phyloP scores from a whole-genome alignment of 2,113 vertebrate species.

The Haemorhous mexicanus region DNA sequence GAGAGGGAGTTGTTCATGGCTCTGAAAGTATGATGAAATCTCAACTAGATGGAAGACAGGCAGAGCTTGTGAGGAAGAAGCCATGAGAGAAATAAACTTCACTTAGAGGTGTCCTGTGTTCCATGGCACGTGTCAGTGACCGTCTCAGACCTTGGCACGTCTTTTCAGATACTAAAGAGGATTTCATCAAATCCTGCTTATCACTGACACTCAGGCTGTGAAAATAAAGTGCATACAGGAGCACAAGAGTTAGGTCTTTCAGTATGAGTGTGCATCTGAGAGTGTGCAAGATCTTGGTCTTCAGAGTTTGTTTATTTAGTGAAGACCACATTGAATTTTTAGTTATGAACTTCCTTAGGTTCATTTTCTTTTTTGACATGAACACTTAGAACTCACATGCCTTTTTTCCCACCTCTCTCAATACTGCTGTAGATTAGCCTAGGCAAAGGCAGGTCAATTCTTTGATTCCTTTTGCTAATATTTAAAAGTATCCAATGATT shows the following conservation, averaged over 20 bases:
- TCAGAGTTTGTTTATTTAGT: neutral
- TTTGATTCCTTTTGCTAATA: neutral
- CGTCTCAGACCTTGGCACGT: neutral
- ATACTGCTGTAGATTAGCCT: neutral
- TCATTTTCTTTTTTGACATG: neutral
- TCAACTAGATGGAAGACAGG: neutral
- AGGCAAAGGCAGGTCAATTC: neutral
- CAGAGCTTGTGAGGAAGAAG: neutral
- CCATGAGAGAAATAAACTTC: neutral
- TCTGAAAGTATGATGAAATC: neutral
- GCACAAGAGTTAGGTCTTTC: neutral
- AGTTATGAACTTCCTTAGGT: neutral
- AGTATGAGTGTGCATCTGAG: neutral
- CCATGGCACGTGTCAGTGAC: neutral
- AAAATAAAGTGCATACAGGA: neutral
- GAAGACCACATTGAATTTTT: neutral
- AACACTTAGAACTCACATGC: neutral
- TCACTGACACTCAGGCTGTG: neutral
- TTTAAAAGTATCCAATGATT: neutral
- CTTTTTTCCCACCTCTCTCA: neutral
- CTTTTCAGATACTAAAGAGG: neutral
- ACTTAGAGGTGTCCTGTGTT: neutral
- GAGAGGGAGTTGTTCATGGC: neutral
- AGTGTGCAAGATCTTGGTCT: fast-evolving
- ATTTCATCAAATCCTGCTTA: neutral